Evolutionary conservation across 2,113 vertebrate species (phyloP).

Genomic region (Oncorhynchus keta): DNA sequence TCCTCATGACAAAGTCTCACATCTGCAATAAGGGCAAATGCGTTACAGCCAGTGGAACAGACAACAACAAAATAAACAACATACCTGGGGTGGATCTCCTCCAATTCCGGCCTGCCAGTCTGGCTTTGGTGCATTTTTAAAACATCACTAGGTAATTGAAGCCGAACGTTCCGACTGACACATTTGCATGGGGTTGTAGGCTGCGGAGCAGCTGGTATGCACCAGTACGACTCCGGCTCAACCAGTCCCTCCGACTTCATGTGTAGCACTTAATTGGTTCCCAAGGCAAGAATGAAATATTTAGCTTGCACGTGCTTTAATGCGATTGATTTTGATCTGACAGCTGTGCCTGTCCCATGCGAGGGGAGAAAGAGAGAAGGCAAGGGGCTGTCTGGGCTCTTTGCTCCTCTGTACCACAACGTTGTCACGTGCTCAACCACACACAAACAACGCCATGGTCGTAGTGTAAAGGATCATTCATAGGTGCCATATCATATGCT

Average conservation of each 20-base stretch:
- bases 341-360: constrained; percentile 76
- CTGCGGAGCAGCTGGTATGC: constrained; percentile 75
- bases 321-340: constrained; percentile 80
- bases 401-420: constrained; percentile 67
- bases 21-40: constrained; percentile 76
- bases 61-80: constrained; percentile 79
- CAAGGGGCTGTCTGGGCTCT: constrained; percentile 69
- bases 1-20: constrained; percentile 61
- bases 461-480: constrained; percentile 69
- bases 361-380: constrained; percentile 62
- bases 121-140: constrained; percentile 78
- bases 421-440: constrained; percentile 70
- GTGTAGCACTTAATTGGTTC: constrained; percentile 80
- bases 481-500: constrained; percentile 73
- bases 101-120: constrained; percentile 75
- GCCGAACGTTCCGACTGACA: constrained; percentile 74
- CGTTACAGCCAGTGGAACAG: constrained; percentile 74
- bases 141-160: constrained; percentile 79
- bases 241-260: constrained; percentile 78
- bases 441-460: constrained; percentile 69
- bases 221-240: constrained; percentile 78
- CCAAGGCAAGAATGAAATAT: constrained; percentile 80
- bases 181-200: constrained; percentile 74
- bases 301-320: constrained; percentile 78
- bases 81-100: constrained; percentile 77